Base-by-base conservation (phyloP, 2,888 invertebrate genomes). In the Nymphalis urticae region DNA sequence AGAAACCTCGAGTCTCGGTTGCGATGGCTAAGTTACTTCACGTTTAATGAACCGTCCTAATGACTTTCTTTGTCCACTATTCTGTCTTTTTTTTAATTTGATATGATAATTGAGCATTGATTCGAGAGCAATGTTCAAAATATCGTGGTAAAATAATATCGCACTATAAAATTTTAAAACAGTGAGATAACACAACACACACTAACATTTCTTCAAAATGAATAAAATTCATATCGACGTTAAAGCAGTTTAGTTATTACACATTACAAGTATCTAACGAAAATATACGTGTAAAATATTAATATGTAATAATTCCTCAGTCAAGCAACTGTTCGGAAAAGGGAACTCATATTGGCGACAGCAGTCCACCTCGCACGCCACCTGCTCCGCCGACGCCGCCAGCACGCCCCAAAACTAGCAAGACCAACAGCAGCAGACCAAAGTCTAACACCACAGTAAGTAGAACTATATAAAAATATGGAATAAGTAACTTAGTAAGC, bases 321-420 rank as follows among this genome's bases (percentile, higher is more conserved):
- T 87, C 88, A 62, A 91, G 87, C 81, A 90, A 86, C 27, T 84
- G 87, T 2, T 88, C 87, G 19, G 92, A 90, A 75, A 89, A 88
- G 81, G 78, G 65, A 75, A 72, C 65, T 53, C 72, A 79, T 81
- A 85, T 80, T 69, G 78, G 81, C 75, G 86, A 89, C 76, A 83
- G 85, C 75, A 84, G 88, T 80, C 86, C 93, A 73, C 89, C 92
- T 66, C 72, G 93, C 83, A 88, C 93, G 74, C 91, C 92, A 47
- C 91, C 91, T 51, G 83, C 86, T 50, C 86, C 85, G 0, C 77
- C 82, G 62, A 85, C 86, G 0, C 90, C 88, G 4, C 88, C 89
- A 8, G 77, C 85, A 13, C 82, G 85, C 27, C 82, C 86, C 27
- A 85, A 85, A 73, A 66, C 81, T 36, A 76, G 78, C 69, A 85